These are phyloP conservation scores for Dione vanillae DNA, from an alignment of 2,888 invertebrate species.

Conservation along the genomic window DNA sequence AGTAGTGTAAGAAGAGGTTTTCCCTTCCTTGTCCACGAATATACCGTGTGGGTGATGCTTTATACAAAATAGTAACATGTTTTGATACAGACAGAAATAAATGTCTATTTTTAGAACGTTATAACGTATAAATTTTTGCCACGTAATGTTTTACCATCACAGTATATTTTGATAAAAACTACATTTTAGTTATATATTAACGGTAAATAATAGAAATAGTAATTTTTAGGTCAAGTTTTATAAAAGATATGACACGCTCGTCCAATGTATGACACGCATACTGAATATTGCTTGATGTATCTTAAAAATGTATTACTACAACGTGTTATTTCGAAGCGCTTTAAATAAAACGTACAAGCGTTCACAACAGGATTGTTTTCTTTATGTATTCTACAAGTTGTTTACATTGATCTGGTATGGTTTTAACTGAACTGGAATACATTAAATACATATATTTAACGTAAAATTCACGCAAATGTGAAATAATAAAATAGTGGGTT, in stretches of 20 bases:
- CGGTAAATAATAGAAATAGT: background rate
- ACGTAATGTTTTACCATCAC: background rate
- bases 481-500: too few relatives aligned
- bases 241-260: conserved; percentile 8
- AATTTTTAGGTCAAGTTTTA: background rate
- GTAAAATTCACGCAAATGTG: too few relatives aligned
- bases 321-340: conserved; percentile 14
- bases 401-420: background rate
- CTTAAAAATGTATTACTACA: conserved; percentile 18
- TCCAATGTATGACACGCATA: conserved; percentile 6
- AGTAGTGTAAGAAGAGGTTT: background rate
- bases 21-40: background rate
- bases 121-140: background rate
- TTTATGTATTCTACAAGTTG: conserved; percentile 1
- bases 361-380: background rate
- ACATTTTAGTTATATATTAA: background rate
- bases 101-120: conserved; percentile 7
- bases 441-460: background rate
- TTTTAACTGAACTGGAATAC: background rate
- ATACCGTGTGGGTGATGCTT: background rate
- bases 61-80: conserved; percentile 6
- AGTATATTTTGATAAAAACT: background rate
- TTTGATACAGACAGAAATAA: conserved; percentile 5
- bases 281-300: conserved; percentile 17
- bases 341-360: conserved; percentile 9